A percentile compares a stretch with the other conserved stretches of the same genome.
phyloP scores from a whole-genome alignment of 2,888 invertebrate genomes.

The Andrena trimmerana region DNA sequence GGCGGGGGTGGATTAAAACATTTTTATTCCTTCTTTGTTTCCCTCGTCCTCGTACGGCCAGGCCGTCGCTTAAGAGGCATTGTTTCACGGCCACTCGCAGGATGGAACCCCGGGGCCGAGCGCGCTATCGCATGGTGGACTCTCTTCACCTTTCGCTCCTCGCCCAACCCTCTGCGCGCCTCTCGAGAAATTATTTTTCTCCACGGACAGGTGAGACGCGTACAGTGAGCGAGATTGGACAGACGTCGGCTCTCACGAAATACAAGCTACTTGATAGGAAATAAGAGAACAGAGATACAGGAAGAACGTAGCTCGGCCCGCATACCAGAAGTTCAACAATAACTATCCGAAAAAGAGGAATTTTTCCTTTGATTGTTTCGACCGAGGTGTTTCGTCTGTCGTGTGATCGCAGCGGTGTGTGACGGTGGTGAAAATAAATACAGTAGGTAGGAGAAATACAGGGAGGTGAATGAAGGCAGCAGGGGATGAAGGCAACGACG shows the following conservation, averaged over 20 bases:
- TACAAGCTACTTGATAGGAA: constrained; percentile 56
- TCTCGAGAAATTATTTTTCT: constrained; percentile 69
- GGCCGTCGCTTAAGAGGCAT: constrained; percentile 72
- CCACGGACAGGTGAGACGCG: constrained; percentile 66
- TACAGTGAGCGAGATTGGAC: constrained; percentile 69
- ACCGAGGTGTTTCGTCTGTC: not conserved
- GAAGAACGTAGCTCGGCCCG: not conserved
- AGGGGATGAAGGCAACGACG: not conserved
- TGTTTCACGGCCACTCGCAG: constrained; percentile 67
- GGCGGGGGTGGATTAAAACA: constrained; percentile 64
- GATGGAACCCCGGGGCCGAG: constrained; percentile 32
- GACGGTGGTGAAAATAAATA: not conserved
- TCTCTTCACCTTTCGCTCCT: constrained; percentile 32
- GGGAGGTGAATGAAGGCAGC: not conserved
- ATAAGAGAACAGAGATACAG: constrained; percentile 16
- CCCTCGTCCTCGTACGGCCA: constrained; percentile 47
- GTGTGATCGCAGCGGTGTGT: not conserved
- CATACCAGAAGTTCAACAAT: constrained; percentile 5
- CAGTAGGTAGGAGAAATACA: not conserved
- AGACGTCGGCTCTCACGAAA: constrained; percentile 61
- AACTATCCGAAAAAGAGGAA: constrained; percentile 32
- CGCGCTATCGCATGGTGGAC: constrained; percentile 40
- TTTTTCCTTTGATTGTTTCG: constrained; percentile 21
- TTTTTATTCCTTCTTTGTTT: constrained; percentile 58
- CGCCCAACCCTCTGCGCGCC: constrained; percentile 30